Conservation (phyloP, 1,140 invertebrate species). For the Hirudo medicinalis region DNA sequence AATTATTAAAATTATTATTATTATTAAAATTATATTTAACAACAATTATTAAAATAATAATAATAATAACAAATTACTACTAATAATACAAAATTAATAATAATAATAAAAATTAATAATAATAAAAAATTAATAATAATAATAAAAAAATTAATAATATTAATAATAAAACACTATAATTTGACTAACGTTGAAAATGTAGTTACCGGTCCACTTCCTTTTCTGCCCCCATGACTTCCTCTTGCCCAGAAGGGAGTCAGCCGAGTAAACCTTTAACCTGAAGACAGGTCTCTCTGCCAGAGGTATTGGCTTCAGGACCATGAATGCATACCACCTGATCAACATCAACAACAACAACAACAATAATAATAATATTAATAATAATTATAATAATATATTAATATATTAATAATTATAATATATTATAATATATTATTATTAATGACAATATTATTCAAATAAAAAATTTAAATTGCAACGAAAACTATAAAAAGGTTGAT, state of each 20-base stretch:
- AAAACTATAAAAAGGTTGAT: no score
- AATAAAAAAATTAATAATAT: no score
- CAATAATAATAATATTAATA: no score
- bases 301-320: conserved; percentile 68
- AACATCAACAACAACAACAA: no score
- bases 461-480: not conserved
- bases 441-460: not conserved
- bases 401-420: conserved; percentile 4
- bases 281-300: conserved; percentile 71
- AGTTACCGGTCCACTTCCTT: conserved; percentile 80
- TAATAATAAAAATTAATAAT: no score
- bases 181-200: conserved; percentile 52
- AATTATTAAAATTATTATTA: no score
- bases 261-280: conserved; percentile 63
- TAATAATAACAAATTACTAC: no score
- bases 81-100: no score
- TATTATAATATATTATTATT: not conserved
- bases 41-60: no score
- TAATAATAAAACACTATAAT: no score
- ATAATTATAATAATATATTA: conserved; percentile 4
- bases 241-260: conserved; percentile 58
- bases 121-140: no score
- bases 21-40: no score
- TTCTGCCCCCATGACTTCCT: conserved; percentile 63
- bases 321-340: conserved; percentile 76